phyloP scores from a whole-genome alignment of 2,113 vertebrate genomes.

The Balaenoptera acutorostrata region DNA sequence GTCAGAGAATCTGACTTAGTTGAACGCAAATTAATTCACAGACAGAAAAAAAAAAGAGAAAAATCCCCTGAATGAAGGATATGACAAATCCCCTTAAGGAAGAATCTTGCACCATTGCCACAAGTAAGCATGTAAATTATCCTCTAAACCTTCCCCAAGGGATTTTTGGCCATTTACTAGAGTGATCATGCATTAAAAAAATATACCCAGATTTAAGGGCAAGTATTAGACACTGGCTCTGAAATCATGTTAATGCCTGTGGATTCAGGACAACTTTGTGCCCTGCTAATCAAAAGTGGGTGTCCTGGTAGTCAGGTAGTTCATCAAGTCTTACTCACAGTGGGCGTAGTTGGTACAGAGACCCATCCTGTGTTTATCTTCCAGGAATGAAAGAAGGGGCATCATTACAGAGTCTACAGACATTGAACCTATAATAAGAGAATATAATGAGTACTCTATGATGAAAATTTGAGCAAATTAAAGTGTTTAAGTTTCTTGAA shows the following conservation, averaged over 20 bases:
- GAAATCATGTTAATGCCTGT: background rate
- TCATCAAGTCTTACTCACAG: background rate
- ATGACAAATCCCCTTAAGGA: background rate
- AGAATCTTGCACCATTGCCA: background rate
- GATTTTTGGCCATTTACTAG: background rate
- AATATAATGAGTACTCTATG: background rate
- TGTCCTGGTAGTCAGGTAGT: background rate
- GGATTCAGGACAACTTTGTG: background rate
- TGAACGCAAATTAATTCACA: background rate
- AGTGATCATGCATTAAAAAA: background rate
- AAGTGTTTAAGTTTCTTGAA: background rate
- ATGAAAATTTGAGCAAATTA: background rate
- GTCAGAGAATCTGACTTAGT: background rate
- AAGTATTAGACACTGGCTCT: background rate
- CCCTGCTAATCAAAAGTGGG: background rate
- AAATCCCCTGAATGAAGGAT: background rate
- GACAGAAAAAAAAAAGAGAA: background rate
- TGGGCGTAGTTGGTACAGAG: background rate
- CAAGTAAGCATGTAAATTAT: background rate
- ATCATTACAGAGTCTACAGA: background rate
- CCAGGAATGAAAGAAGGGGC: background rate
- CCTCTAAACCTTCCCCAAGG: background rate
- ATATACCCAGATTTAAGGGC: background rate
- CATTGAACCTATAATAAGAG: background rate
- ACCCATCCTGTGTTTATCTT: background rate